Conservation (phyloP, 2,113 vertebrate species). For the Brienomyrus brachyistius region DNA sequence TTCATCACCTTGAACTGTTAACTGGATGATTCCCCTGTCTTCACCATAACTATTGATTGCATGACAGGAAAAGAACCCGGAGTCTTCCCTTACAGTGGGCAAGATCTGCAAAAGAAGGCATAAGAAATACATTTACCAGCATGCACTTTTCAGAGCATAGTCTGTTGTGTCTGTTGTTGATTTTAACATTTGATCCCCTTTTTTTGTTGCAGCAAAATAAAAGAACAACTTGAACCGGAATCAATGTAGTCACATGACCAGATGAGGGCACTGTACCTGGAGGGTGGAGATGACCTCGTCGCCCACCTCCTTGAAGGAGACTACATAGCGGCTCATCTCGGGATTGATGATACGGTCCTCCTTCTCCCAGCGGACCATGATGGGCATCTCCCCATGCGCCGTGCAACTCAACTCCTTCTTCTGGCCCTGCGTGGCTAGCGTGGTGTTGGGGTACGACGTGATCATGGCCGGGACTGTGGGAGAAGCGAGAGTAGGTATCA, state of each 20-base stretch:
- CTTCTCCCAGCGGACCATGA: constrained; percentile 98
- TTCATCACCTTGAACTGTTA: constrained; percentile 90
- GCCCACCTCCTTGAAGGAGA: constrained; percentile 85
- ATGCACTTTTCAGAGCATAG: background rate
- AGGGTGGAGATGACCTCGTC: constrained; percentile 92
- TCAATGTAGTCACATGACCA: background rate
- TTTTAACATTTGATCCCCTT: background rate
- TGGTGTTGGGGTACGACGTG: constrained; percentile 96
- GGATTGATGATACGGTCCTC: constrained; percentile 96
- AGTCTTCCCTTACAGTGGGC: constrained; percentile 93
- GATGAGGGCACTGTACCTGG: constrained; percentile 58
- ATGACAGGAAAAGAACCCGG: constrained; percentile 97
- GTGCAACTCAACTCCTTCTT: constrained; percentile 96
- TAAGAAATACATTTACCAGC: constrained; percentile 18
- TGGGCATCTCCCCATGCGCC: constrained; percentile 92
- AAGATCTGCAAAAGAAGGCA: constrained; percentile 72
- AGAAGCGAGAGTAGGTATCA: background rate
- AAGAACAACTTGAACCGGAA: background rate
- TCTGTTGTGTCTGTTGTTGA: background rate
- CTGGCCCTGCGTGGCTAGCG: constrained; percentile 90
- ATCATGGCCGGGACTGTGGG: constrained; percentile 94
- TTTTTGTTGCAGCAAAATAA: background rate
- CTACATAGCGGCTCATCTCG: constrained; percentile 89
- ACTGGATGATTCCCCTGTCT: constrained; percentile 95
- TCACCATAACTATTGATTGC: constrained; percentile 98